A percentile compares a stretch with the other conserved stretches of the same genome.
phyloP scores from a whole-genome alignment of 2,113 vertebrate species.

The Boulengeromyrus knoepffleri region DNA sequence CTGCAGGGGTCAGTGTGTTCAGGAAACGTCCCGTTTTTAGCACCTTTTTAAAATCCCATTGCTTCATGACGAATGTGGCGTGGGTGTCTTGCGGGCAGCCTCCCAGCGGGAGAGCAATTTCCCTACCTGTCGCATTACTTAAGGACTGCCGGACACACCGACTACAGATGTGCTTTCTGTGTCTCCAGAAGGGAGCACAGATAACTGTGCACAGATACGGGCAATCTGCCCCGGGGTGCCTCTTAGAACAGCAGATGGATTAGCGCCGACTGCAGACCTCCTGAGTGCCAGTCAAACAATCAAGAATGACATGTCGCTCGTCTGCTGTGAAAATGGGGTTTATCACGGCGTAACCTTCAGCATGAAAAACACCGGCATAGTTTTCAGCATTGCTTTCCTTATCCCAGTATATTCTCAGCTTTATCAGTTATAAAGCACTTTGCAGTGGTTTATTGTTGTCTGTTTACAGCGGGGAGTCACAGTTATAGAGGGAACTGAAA shows the following conservation, averaged over 20 bases:
- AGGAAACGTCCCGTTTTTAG: background rate
- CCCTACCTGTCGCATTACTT: conserved; percentile 9
- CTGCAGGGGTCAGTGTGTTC: background rate
- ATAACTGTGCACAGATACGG: background rate
- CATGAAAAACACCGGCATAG: background rate
- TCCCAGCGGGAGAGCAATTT: background rate
- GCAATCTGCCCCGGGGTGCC: background rate
- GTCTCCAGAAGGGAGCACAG: background rate
- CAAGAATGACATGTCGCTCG: background rate
- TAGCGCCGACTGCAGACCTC: background rate
- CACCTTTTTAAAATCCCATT: background rate
- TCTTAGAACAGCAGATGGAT: background rate
- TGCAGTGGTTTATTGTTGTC: background rate
- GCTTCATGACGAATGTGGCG: conserved; percentile 11
- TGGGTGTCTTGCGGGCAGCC: conserved; percentile 4
- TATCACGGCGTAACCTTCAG: background rate
- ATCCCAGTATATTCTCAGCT: background rate
- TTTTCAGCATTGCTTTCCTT: background rate
- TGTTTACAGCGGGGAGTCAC: background rate
- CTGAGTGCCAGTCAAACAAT: background rate
- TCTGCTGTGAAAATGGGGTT: background rate
- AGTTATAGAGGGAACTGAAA: background rate
- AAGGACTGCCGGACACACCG: background rate
- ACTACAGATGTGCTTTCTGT: background rate
- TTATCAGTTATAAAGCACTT: background rate